These are phyloP conservation scores for Oreocharis arfaki DNA, from an alignment of 2,113 vertebrate genomes.

Conservation along the genomic window DNA sequence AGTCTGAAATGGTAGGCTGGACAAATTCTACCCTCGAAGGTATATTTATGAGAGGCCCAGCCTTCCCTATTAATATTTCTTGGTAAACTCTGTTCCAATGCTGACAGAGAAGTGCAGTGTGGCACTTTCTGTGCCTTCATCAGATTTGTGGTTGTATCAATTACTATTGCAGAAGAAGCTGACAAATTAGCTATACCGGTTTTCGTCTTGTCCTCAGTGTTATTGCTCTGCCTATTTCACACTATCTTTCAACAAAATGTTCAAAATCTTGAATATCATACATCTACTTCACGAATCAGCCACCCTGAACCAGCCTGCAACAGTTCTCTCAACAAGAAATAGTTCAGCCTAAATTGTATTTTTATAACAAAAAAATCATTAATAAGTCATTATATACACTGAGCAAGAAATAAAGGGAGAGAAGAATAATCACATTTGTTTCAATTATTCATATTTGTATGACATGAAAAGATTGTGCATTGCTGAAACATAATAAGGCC, in stretches of 20 bases:
- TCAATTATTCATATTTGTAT: constrained; percentile 50
- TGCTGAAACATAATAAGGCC: neutral
- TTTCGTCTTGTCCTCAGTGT: neutral
- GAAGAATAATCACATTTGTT: constrained; percentile 33
- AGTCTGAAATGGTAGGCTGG: neutral
- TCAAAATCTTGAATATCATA: neutral
- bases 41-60: neutral
- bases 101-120: neutral
- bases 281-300: neutral
- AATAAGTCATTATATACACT: constrained; percentile 28
- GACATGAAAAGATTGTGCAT: constrained; percentile 13
- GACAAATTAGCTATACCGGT: neutral
- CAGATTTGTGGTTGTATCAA: neutral
- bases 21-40: neutral
- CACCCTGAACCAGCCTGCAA: neutral
- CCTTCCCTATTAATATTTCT: neutral
- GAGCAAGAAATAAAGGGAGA: neutral
- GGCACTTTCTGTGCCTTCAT: neutral
- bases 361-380: constrained; percentile 31
- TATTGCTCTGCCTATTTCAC: neutral
- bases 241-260: neutral
- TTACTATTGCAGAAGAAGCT: neutral
- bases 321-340: neutral
- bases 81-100: neutral
- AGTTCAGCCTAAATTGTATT: constrained; percentile 8